Evolutionary conservation across 1,140 invertebrate species (phyloP), one percentile per base, ranked within the genome.

Genomic region (Anoplophora glabripennis): DNA sequence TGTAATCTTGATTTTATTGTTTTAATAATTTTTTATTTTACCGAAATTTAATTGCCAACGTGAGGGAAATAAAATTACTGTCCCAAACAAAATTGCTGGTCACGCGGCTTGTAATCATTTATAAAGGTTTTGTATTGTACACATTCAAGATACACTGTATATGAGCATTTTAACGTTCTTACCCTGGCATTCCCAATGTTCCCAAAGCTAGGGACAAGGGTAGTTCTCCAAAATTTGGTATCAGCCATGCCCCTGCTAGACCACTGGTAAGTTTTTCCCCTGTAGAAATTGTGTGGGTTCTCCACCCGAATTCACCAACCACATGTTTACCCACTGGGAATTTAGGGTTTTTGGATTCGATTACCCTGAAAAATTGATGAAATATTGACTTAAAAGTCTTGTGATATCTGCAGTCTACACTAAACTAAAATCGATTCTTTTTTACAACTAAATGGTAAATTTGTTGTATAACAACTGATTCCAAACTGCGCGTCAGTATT

Each of bases 291-390:
- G 83, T 83, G 63, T 82, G 78, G 1, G 79, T 80, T 35, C 81
- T 73, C 81, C 81, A 83, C 8, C 81, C 81, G 37, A 79, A 78
- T 53, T 78, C 72, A 4, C 77, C 79, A 51, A 81, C 76, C 11
- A 82, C 73, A 54, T 75, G 70, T 63, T 68, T 71, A 3, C 78
- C 79, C 54, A 77, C 75, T n/a, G 79, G 78, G 69, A 72, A 83
- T 4, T 78, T 67, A 11, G 75, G 54, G 74, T 86, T 81, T 55
- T 82, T 83, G 48, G 83, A 86, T 53, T 83, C 79, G 51, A 86
- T 76, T n/a, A 86, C 82, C 66, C 82, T 82, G 34, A 53, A 59
- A 45, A 14, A 1, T 0, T 8, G 7, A 17, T 45, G 12, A 18
- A 17, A 45, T 17, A 28, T n/a, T n/a, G n/a, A n/a, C n/a, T n/a